A percentile compares a stretch with the other conserved stretches of the same genome.
Evolutionary conservation across 1,140 invertebrate species (phyloP).

Genomic region (Planococcus citri): DNA sequence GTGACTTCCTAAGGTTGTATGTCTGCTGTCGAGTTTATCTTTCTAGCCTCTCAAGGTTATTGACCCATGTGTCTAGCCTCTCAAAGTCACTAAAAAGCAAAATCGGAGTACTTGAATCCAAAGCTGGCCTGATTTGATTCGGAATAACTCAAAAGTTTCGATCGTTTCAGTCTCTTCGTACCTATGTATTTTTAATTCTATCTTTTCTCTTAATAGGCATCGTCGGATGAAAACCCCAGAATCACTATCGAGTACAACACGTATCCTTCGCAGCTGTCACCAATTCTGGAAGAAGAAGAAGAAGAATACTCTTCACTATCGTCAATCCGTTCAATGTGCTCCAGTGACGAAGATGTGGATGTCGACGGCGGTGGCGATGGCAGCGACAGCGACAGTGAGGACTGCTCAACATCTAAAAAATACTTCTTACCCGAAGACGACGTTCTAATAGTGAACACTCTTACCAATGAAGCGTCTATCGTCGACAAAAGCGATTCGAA

Average conservation of each 20-base stretch:
- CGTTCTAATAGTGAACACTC: constrained; percentile 40
- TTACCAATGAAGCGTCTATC: constrained; percentile 39
- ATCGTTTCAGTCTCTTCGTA: too few species aligned
- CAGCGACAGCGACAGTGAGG: neutral
- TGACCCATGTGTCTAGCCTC: too few species aligned
- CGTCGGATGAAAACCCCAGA: constrained; percentile 22
- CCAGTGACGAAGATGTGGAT: neutral
- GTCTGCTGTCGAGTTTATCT: too few species aligned
- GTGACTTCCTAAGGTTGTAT: too few species aligned
- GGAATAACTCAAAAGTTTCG: constrained; percentile 22
- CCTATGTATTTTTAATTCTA: too few species aligned
- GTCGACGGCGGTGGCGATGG: too few species aligned
- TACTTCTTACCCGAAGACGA: constrained; percentile 34
- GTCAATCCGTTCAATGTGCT: neutral
- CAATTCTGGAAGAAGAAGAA: constrained; percentile 48
- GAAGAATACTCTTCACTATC: constrained; percentile 26
- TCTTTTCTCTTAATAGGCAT: too few species aligned
- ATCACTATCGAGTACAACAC: constrained; percentile 27
- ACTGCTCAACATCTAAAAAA: neutral
- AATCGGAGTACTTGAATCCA: too few species aligned
- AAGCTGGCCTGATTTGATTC: too few species aligned
- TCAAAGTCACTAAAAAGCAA: too few species aligned
- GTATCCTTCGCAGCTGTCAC: constrained; percentile 40
- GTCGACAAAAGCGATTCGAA: constrained; percentile 22
- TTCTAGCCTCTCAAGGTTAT: too few species aligned